Evolutionary conservation across 1,140 invertebrate species (phyloP).

Genomic region (Procambarus clarkii): DNA sequence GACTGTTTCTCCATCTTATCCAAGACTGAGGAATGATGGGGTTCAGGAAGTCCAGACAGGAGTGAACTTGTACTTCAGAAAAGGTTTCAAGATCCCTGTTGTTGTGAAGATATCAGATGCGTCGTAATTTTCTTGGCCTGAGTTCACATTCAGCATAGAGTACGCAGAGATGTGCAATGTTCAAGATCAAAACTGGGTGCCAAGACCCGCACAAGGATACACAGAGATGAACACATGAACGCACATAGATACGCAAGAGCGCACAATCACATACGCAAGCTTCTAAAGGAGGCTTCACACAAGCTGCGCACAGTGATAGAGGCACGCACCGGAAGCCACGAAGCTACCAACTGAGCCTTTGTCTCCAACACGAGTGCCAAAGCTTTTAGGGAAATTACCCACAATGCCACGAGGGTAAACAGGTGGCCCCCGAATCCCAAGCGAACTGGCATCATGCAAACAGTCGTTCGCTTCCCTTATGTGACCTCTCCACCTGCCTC

Average conservation of each 20-base stretch:
- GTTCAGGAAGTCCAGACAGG: no score
- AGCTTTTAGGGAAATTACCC: conserved; percentile 20
- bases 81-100: no score
- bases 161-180: no score
- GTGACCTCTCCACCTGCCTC: background rate
- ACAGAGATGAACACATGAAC: background rate
- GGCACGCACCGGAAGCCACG: background rate
- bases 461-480: background rate
- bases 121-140: no score
- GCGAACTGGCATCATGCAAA: background rate
- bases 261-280: no score
- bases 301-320: background rate
- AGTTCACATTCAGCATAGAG: no score
- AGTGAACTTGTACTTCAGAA: no score
- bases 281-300: background rate
- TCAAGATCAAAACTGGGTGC: no score
- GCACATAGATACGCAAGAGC: background rate
- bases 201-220: no score
- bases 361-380: conserved; percentile 6
- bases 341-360: background rate
- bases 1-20: no score
- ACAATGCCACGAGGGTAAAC: conserved; percentile 1
- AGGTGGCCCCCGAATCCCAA: background rate
- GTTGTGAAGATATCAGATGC: no score
- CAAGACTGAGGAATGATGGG: no score